A percentile compares a stretch with the other conserved stretches of the same genome.
phyloP scores from a whole-genome alignment of 1,140 invertebrate genomes.

The Drosophila takahashii region DNA sequence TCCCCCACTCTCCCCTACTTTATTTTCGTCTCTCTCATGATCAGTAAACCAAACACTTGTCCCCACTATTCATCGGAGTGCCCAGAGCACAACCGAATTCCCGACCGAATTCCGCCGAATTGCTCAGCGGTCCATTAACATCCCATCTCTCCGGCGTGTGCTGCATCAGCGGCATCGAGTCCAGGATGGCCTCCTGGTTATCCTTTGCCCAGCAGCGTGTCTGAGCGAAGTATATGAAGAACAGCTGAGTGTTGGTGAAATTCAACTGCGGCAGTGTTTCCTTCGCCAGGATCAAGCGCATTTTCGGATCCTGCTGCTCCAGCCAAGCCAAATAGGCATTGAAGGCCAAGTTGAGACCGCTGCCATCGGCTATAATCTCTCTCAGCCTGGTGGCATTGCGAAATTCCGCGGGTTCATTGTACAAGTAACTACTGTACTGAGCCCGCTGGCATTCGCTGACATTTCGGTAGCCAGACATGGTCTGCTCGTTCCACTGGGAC shows the following conservation, averaged over 20 bases:
- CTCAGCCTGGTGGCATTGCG: constrained; percentile 89
- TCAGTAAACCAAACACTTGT: constrained; percentile 75
- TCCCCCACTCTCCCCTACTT: too few relatives aligned
- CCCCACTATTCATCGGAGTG: constrained; percentile 73
- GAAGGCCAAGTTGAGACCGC: constrained; percentile 88
- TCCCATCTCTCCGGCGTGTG: constrained; percentile 69
- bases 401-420: constrained; percentile 83
- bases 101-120: constrained; percentile 65
- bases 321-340: constrained; percentile 85
- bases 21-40: constrained; percentile 14
- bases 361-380: constrained; percentile 89
- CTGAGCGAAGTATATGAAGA: constrained; percentile 90
- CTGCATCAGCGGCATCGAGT: constrained; percentile 58
- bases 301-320: constrained; percentile 39
- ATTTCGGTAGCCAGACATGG: constrained; percentile 94
- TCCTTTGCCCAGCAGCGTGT: constrained; percentile 60
- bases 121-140: constrained; percentile 72
- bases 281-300: constrained; percentile 22
- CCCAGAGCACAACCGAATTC: constrained; percentile 71
- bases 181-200: constrained; percentile 32
- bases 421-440: constrained; percentile 90
- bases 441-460: constrained; percentile 95
- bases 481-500: constrained; percentile 97
- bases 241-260: constrained; percentile 87
- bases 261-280: constrained; percentile 71